phyloP scores from a whole-genome alignment of 2,113 vertebrate genomes.

The Semnornis frantzii region DNA sequence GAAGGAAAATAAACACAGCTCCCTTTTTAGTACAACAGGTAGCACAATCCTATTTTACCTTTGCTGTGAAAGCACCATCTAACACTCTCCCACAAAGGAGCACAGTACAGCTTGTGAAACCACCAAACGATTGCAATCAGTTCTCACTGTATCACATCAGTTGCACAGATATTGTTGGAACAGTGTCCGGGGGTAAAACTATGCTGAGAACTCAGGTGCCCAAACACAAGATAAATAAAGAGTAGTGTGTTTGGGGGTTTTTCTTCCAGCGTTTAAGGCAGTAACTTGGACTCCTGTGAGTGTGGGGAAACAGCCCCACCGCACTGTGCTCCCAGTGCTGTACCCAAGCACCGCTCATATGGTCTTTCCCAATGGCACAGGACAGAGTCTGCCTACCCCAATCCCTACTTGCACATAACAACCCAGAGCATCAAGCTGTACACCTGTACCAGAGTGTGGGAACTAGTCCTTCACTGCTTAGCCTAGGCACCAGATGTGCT shows the following conservation, averaged over 20 bases:
- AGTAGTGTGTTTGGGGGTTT: fast-evolving
- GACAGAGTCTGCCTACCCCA: not conserved
- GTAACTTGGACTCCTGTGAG: not conserved
- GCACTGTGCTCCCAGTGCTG: not conserved
- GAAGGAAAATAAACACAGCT: no score
- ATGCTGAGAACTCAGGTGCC: not conserved
- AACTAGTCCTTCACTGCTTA: not conserved
- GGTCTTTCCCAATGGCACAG: no score
- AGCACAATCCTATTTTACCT: not conserved
- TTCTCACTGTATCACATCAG: not conserved
- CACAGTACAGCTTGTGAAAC: not conserved
- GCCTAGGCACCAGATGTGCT: not conserved
- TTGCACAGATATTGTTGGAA: not conserved
- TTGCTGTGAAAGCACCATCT: not conserved
- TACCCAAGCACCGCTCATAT: not conserved
- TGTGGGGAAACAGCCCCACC: not conserved
- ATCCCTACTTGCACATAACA: not conserved
- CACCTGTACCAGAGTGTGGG: not conserved
- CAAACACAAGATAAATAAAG: not conserved
- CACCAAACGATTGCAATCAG: not conserved
- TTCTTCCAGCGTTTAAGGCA: not conserved
- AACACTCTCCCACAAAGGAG: no score
- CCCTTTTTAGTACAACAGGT: not conserved
- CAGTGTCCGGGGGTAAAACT: not conserved
- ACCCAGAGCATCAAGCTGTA: not conserved